phyloP scores from a whole-genome alignment of 2,888 invertebrate species.

The Tipula confusa region DNA sequence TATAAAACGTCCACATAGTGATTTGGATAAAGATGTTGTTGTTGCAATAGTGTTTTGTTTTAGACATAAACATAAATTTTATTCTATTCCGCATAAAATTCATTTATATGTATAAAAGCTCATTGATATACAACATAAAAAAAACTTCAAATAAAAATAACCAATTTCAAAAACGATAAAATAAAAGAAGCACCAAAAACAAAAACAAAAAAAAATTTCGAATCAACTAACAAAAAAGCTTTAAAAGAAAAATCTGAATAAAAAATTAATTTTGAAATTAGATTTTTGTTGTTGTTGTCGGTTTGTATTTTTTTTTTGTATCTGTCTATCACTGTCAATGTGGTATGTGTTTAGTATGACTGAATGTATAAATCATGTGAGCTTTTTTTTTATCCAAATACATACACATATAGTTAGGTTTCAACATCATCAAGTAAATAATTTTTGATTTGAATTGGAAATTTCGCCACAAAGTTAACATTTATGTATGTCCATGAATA shows the following conservation, averaged over 20 bases:
- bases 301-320: too few species aligned
- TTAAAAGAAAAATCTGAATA: background rate
- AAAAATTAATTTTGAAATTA: background rate
- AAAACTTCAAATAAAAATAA: background rate
- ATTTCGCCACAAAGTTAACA: background rate
- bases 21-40: too few species aligned
- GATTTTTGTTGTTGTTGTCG: background rate
- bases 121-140: background rate
- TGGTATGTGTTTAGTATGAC: background rate
- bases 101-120: background rate
- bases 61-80: background rate
- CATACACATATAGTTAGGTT: background rate
- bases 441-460: background rate
- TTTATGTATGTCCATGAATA: background rate
- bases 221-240: background rate
- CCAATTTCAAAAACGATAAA: background rate
- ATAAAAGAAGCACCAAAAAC: background rate
- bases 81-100: background rate
- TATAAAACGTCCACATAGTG: too few species aligned
- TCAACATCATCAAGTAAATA: background rate
- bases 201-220: background rate
- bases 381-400: background rate
- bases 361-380: background rate
- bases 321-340: background rate
- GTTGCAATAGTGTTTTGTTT: too few species aligned